These are phyloP conservation scores for Aromia moschata DNA, from an alignment of 2,888 invertebrate genomes.

Conservation along the genomic window DNA sequence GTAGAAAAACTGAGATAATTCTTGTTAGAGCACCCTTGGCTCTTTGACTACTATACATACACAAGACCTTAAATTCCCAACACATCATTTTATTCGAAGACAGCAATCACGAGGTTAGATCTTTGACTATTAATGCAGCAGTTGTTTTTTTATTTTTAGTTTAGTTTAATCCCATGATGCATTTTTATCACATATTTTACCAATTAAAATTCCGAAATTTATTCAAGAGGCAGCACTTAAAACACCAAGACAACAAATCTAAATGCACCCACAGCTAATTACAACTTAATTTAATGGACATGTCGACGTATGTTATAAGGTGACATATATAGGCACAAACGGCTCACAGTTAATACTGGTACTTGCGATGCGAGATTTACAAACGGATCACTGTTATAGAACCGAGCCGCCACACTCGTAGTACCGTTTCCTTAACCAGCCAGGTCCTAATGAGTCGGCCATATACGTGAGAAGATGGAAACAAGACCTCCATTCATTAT, in stretches of 20 bases:
- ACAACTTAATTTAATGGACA: neutral
- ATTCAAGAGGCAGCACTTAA: neutral
- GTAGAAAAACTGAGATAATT: no score
- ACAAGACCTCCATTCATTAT: constrained; percentile 4
- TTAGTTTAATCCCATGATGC: no score
- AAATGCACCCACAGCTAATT: neutral
- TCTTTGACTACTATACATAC: no score
- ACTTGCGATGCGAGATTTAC: neutral
- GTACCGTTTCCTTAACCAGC: neutral
- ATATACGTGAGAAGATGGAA: neutral
- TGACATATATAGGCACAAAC: neutral
- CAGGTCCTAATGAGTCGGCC: neutral
- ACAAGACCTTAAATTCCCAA: no score
- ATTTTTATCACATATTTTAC: no score
- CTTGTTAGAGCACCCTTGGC: no score
- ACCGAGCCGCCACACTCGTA: neutral
- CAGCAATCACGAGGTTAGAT: no score
- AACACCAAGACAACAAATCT: neutral
- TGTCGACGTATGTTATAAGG: neutral
- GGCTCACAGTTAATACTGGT: neutral
- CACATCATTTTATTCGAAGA: no score
- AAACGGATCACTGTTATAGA: neutral
- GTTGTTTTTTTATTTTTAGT: no score
- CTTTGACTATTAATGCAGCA: no score
- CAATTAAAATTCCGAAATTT: neutral